Evolutionary conservation across 1,140 invertebrate genomes (phyloP).

Genomic region (Calliopsis andreniformis): DNA sequence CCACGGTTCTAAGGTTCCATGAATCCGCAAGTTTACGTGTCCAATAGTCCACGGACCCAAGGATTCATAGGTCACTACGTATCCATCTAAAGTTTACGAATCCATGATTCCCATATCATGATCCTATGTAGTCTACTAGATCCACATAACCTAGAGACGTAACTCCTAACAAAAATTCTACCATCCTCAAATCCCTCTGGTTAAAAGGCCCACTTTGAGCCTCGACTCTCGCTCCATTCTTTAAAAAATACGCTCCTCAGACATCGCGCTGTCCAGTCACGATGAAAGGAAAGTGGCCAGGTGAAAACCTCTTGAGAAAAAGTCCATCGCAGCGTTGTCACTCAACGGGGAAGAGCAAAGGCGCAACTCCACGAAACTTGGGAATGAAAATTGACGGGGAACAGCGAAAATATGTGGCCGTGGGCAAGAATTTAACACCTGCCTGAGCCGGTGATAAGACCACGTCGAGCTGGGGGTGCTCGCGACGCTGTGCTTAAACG

Average conservation of each 20-base stretch:
- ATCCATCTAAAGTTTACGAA: no score
- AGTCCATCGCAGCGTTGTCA: background rate
- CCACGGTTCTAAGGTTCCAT: no score
- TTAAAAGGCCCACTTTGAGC: background rate
- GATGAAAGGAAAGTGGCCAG: background rate
- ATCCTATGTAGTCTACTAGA: no score
- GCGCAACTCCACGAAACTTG: constrained; percentile 10
- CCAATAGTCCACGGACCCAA: no score
- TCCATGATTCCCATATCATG: no score
- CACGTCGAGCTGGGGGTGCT: constrained; percentile 12
- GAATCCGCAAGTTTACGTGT: no score
- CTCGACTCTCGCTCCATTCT: background rate
- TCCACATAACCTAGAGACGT: no score
- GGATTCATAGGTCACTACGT: no score
- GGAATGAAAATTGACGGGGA: constrained; percentile 44
- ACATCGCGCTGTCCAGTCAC: background rate
- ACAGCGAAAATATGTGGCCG: constrained; percentile 34
- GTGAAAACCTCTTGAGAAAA: background rate
- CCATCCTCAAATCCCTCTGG: no score
- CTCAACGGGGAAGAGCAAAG: background rate
- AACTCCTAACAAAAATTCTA: no score
- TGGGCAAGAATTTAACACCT: constrained; percentile 19
- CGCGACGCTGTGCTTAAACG: constrained; percentile 32
- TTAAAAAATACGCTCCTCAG: background rate
- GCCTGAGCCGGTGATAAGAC: background rate